Evolutionary conservation across 1,140 invertebrate species (phyloP).

Genomic region (Brachionus sp.): DNA sequence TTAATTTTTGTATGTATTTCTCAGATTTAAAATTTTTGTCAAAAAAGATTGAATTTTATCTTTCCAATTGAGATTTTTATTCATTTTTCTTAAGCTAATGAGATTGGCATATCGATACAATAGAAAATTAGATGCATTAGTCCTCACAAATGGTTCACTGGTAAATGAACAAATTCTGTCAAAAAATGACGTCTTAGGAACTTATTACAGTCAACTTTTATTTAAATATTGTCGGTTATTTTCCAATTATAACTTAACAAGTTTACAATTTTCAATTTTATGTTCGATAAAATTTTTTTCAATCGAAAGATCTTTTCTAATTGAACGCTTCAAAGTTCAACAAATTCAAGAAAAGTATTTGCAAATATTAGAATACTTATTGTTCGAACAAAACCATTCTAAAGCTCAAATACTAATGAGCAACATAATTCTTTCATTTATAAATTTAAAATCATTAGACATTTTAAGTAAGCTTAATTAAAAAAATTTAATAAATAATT

Average conservation of each 20-base stretch:
- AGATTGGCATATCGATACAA: slow-evolving; percentile 44
- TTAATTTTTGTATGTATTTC: too few relatives aligned
- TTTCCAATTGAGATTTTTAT: too few relatives aligned
- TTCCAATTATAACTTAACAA: neutral
- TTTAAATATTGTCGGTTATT: slow-evolving; percentile 3
- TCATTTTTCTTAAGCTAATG: neutral
- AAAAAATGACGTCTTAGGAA: neutral
- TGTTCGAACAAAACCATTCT: neutral
- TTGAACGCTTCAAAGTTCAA: slow-evolving; percentile 27
- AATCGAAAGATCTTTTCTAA: neutral
- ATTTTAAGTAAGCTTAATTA: neutral
- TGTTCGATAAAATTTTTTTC: slow-evolving; percentile 32
- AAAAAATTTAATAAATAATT: neutral
- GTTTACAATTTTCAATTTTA: slow-evolving; percentile 15
- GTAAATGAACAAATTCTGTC: slow-evolving; percentile 12
- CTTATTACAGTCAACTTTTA: neutral
- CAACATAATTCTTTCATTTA: slow-evolving; percentile 4
- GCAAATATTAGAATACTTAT: slow-evolving; percentile 22
- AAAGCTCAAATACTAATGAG: neutral
- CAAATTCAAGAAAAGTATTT: slow-evolving; percentile 40
- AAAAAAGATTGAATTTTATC: too few relatives aligned
- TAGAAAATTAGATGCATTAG: neutral
- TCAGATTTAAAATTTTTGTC: too few relatives aligned
- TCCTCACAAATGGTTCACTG: slow-evolving; percentile 2
- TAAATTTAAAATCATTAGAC: slow-evolving; percentile 2